These are phyloP conservation scores for Cryptoprocta ferox DNA, from an alignment of 2,797 vertebrate species.

Conservation along the genomic window DNA sequence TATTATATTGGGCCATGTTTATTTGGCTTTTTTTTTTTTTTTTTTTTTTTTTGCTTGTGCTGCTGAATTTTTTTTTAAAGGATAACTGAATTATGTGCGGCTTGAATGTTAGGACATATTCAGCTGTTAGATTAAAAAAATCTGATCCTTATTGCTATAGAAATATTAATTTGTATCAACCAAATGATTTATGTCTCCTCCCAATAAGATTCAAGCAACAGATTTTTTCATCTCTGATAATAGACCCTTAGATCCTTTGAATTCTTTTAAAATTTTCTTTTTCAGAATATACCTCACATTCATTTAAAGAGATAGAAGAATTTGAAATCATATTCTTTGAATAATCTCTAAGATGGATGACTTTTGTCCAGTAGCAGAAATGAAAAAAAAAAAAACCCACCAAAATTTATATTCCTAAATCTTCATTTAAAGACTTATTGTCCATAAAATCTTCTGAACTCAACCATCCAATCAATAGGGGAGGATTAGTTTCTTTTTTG, in stretches of 20 bases:
- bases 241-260: slow-evolving; percentile 13
- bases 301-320: neutral
- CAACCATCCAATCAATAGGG: slow-evolving; percentile 14
- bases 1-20: neutral
- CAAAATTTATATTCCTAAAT: slow-evolving; percentile 7
- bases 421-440: slow-evolving; percentile 66
- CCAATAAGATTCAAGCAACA: slow-evolving; percentile 45
- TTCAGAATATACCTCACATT: neutral
- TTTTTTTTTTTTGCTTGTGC: slow-evolving; percentile 6
- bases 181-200: slow-evolving; percentile 15
- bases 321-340: slow-evolving; percentile 36
- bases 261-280: slow-evolving; percentile 11
- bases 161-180: slow-evolving; percentile 17
- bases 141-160: neutral
- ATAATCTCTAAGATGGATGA: neutral
- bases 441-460: slow-evolving; percentile 60
- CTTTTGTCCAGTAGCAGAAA: slow-evolving; percentile 49
- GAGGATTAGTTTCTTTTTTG: slow-evolving; percentile 37
- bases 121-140: slow-evolving; percentile 4
- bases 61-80: neutral
- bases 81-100: neutral
- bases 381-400: neutral
- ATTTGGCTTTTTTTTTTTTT: neutral
- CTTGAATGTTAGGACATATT: neutral
- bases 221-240: neutral